Conservation (phyloP, 1,140 invertebrate genomes). For the Orchestia grillus region DNA sequence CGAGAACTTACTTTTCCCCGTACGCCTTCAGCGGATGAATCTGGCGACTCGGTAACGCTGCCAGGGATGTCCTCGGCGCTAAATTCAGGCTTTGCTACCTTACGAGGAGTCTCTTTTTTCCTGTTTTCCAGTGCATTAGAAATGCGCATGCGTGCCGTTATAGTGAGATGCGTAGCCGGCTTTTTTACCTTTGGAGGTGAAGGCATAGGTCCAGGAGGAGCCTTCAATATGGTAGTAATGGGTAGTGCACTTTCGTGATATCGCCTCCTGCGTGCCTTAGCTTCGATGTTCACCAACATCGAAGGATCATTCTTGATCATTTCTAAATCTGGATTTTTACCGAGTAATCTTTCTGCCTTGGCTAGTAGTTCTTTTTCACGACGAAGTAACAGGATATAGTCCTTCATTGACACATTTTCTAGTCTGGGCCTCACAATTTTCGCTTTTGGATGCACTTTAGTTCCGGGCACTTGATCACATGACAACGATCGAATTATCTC, state of each 20-base stretch:
- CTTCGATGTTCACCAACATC: neutral
- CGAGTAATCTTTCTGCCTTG: neutral
- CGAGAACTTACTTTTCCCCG: neutral
- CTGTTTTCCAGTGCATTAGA: slow-evolving; percentile 4
- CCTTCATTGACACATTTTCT: neutral
- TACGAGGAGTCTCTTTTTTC: neutral
- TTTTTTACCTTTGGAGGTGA: slow-evolving; percentile 41
- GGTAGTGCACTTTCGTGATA: neutral
- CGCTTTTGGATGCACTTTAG: neutral
- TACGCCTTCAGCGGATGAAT: neutral
- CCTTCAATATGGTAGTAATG: neutral
- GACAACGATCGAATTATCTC: neutral
- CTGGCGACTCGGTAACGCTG: neutral
- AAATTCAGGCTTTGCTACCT: neutral
- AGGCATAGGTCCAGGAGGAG: neutral
- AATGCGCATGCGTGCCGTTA: slow-evolving; percentile 15
- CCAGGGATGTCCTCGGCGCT: neutral
- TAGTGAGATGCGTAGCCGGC: neutral
- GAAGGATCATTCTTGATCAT: neutral
- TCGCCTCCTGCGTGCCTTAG: neutral
- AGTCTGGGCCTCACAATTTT: neutral
- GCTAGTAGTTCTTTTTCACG: neutral
- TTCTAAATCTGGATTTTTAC: neutral
- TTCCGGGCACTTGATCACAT: neutral
- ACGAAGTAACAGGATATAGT: slow-evolving; percentile 22